phyloP scores from a whole-genome alignment of 2,113 vertebrate genomes.

The Tamias sibiricus region DNA sequence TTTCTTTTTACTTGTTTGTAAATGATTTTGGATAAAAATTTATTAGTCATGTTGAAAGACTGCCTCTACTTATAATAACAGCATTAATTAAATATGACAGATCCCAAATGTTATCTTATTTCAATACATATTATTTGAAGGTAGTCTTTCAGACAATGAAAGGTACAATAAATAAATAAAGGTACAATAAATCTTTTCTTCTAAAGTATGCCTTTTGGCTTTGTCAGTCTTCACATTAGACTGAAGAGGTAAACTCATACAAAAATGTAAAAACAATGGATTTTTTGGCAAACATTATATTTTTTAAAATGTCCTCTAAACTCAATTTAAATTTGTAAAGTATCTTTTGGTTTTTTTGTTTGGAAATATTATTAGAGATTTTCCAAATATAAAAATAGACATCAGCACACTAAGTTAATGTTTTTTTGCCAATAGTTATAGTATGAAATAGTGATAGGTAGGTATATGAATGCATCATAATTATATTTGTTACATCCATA shows the following conservation, averaged over 20 bases:
- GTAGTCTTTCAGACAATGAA: background rate
- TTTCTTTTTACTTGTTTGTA: background rate
- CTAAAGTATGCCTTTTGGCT: no score
- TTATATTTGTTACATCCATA: background rate
- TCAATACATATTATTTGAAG: background rate
- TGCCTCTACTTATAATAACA: background rate
- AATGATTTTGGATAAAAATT: background rate
- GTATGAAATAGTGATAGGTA: background rate
- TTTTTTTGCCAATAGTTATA: background rate
- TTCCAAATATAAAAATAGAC: background rate
- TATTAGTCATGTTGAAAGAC: background rate
- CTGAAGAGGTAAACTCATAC: background rate
- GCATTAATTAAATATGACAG: constrained; percentile 21
- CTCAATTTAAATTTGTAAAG: background rate
- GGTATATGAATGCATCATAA: background rate
- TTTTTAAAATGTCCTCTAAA: background rate
- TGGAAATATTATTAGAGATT: background rate
- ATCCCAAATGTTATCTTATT: constrained; percentile 1
- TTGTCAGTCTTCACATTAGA: background rate
- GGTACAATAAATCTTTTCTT: constrained; percentile 41
- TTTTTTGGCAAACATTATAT: background rate
- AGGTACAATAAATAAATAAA: constrained; percentile 56
- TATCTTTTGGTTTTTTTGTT: background rate
- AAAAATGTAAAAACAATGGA: background rate
- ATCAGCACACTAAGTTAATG: background rate